A percentile compares a stretch with the other conserved stretches of the same genome.
These are phyloP conservation scores for Adelphocoris suturalis DNA, from an alignment of 2,888 invertebrate species.

Conservation along the genomic window DNA sequence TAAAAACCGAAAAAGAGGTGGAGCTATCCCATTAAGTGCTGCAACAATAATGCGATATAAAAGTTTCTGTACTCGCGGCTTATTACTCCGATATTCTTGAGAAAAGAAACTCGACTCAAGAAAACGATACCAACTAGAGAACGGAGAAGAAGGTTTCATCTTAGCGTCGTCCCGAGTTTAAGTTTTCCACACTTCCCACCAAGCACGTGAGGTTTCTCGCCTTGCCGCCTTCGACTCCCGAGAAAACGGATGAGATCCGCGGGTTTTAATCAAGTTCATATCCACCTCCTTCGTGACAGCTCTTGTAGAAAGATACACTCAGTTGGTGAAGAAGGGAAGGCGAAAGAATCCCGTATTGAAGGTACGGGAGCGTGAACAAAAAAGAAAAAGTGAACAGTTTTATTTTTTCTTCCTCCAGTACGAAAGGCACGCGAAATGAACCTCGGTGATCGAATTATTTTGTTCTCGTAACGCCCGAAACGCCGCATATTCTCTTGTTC, in stretches of 20 bases:
- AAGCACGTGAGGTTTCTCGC: constrained; percentile 10
- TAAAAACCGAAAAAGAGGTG: no score
- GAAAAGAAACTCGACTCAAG: neutral
- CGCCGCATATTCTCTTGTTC: neutral
- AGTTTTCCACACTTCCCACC: neutral
- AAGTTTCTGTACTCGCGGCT: no score
- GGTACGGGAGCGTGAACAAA: neutral
- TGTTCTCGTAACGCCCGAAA: neutral
- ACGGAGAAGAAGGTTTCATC: neutral
- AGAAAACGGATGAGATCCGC: constrained; percentile 20
- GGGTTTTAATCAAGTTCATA: constrained; percentile 39
- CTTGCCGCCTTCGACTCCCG: neutral
- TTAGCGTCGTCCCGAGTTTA: constrained; percentile 5
- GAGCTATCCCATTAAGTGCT: no score
- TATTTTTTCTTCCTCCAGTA: neutral
- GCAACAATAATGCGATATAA: no score
- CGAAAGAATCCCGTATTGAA: constrained; percentile 27
- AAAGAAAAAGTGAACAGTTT: neutral
- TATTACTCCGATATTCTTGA: neutral
- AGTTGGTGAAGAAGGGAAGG: neutral
- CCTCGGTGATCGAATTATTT: constrained; percentile 23
- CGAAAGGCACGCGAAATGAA: constrained; percentile 23
- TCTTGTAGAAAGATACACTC: constrained; percentile 30
- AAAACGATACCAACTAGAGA: neutral
- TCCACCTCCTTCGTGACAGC: constrained; percentile 14